phyloP scores from a whole-genome alignment of 2,888 invertebrate species.

The Macaria liturata region DNA sequence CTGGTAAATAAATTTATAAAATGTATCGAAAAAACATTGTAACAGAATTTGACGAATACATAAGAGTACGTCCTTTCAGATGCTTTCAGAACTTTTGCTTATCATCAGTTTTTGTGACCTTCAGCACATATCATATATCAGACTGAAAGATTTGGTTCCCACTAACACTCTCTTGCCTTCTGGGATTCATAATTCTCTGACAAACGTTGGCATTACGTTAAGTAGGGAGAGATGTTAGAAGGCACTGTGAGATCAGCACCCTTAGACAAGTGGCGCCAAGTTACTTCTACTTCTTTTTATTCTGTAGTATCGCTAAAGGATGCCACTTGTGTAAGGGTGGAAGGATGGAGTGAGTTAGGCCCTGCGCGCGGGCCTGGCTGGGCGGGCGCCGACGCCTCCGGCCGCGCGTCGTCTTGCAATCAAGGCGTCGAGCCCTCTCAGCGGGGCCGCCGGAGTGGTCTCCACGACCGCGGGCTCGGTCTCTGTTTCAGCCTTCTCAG shows the following conservation, averaged over 20 bases:
- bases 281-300: no score
- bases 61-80: no score
- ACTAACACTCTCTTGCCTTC: constrained; percentile 15
- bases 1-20: neutral
- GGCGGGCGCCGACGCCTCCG: constrained; percentile 61
- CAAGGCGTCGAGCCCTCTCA: constrained; percentile 86
- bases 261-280: no score
- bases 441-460: constrained; percentile 81
- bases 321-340: constrained; percentile 31
- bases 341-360: constrained; percentile 43
- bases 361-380: constrained; percentile 61
- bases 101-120: neutral
- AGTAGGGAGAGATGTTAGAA: neutral
- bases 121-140: constrained; percentile 14
- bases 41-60: no score
- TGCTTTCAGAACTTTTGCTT: constrained; percentile 1
- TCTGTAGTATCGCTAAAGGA: no score
- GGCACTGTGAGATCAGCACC: constrained; percentile 17
- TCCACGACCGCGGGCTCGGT: constrained; percentile 63
- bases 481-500: constrained; percentile 66
- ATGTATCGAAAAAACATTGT: no score
- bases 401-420: constrained; percentile 88
- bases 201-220: neutral
- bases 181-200: neutral
- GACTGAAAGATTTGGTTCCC: constrained; percentile 19